Percentiles rank a stretch among this genome's conserved stretches.
These are phyloP conservation scores for Acrossocheilus fasciatus DNA, from an alignment of 2,797 vertebrate species.

Conservation along the genomic window DNA sequence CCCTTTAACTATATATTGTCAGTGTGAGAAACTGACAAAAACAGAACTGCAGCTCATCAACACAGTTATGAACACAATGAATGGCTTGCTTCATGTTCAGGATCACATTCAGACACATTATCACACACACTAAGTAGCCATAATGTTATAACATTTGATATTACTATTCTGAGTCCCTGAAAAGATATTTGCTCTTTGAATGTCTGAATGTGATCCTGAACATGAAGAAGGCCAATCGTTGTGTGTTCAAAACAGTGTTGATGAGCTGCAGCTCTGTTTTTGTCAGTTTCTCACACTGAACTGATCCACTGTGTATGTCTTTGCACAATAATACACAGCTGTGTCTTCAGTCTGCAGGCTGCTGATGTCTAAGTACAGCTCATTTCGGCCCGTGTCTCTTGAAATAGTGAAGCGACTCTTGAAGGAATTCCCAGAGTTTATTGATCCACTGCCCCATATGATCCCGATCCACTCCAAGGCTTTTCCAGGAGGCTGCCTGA, in stretches of 20 bases:
- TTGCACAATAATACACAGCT: constrained; percentile 58
- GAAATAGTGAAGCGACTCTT: no score
- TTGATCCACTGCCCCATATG: constrained; percentile 47
- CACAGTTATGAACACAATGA: no score
- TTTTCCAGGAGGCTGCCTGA: constrained; percentile 49
- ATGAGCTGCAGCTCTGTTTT: constrained; percentile 32
- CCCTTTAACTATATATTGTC: no score
- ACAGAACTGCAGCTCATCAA: no score
- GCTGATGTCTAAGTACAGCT: constrained; percentile 65
- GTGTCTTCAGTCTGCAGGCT: constrained; percentile 53
- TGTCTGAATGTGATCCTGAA: neutral
- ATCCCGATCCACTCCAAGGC: constrained; percentile 51
- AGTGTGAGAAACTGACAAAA: no score
- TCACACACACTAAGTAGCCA: no score
- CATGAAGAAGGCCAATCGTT: neutral
- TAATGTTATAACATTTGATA: no score
- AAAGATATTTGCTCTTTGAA: no score
- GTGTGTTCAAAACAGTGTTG: neutral
- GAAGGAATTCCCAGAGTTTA: constrained; percentile 28
- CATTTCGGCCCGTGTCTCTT: constrained; percentile 55
- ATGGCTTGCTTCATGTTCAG: no score
- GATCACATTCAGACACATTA: no score
- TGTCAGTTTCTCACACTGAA: constrained; percentile 30
- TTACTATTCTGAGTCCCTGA: no score
- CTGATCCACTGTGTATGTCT: constrained; percentile 48